Evolutionary conservation across 2,797 vertebrate genomes (phyloP).

Genomic region (Dicrostonyx torquatus): DNA sequence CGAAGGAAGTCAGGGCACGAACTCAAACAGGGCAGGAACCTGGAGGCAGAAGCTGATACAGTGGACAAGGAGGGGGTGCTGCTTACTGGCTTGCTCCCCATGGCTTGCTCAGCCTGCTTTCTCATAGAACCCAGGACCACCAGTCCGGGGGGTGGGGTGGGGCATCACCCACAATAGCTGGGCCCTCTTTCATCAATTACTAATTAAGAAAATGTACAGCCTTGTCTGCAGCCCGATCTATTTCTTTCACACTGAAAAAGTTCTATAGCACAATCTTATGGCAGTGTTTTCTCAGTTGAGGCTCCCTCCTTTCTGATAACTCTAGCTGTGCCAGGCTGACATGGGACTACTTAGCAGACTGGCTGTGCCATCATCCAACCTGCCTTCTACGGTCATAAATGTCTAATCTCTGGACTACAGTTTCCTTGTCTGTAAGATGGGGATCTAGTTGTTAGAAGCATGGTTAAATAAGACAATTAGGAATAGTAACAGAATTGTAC

Average conservation of each 20-base stretch:
- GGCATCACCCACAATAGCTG: background rate
- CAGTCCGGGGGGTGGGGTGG: background rate
- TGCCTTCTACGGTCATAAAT: background rate
- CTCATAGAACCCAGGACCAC: background rate
- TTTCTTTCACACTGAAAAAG: too few species aligned
- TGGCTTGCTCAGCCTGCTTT: background rate
- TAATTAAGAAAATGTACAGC: background rate
- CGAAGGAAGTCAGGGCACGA: background rate
- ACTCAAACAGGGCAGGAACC: background rate
- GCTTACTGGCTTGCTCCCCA: background rate
- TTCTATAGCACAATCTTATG: background rate
- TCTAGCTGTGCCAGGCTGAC: too few species aligned
- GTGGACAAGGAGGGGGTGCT: background rate
- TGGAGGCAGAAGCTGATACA: background rate
- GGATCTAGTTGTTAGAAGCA: background rate
- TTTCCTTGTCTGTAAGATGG: conserved; percentile 14
- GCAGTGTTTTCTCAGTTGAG: background rate
- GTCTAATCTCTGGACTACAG: background rate
- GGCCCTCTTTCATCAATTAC: background rate
- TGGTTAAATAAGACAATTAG: background rate
- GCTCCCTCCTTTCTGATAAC: background rate
- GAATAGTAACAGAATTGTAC: background rate
- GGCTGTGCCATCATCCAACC: background rate
- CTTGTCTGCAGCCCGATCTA: background rate
- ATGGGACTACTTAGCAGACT: background rate